Base-by-base conservation (phyloP, 2,888 invertebrate species). In the Physocephala rufipes region DNA sequence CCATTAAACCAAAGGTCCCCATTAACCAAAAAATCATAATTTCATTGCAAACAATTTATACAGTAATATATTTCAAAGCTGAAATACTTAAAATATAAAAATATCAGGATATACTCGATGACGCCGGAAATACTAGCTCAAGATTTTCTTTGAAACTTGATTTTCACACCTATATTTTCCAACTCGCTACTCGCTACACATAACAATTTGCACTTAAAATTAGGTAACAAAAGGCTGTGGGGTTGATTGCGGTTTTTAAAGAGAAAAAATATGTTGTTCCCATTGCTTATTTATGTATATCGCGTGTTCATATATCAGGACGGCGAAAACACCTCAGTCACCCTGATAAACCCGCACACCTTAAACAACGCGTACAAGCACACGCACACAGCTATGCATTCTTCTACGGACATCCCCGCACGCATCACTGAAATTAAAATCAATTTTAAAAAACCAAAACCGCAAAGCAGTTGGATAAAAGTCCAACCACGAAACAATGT, bases 301-400 rank as follows among this genome's bases (percentile, higher is more conserved):
- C 72, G 73, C 75, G 72, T 75, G 75, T 43, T 67, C 30, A 67
- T 67, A 28, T 71, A 75, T 73, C 72, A 75, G 72, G 75, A 73
- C 75, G 72, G 69, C 73, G 72, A 71, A 75, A 73, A 71, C 72
- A 53, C 66, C 70, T 67, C 72, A 75, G 73, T 75, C 72, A 71
- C 68, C 28, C 68, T 36, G 61, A 47, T 68, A 68, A 47, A 24
- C 67, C 13, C 66, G 53, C n/a, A 36, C 62, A 28, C 21, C 53
- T 19, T 9, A 12, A 4, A 51, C 51, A 4, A 19, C 1, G 1
- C 51, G 13, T 21, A 53, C 49, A n/a, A 3, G 1, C 49, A 49
- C 19, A 49, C 49, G 19, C n/a, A 13, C 49, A 47, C 47, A 47
- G 13, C 12, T 16, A 47, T 1, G 16, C 16, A 47, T 47, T 2